Evolutionary conservation across 2,888 invertebrate genomes (phyloP).

Genomic region (Melikaiella ostensackeni): DNA sequence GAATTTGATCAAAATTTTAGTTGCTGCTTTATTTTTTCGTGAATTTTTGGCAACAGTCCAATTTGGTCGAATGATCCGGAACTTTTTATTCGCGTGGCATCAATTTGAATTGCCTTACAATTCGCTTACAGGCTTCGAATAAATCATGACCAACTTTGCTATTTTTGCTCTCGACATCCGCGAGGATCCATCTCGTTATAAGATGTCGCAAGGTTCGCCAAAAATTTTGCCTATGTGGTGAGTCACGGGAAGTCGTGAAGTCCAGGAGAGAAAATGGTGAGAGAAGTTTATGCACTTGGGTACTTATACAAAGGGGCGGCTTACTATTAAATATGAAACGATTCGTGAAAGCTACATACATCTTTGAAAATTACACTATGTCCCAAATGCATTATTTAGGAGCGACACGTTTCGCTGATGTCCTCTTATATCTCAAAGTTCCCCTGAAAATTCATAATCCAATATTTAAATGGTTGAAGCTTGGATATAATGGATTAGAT

Average conservation of each 20-base stretch:
- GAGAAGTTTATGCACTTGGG: conserved; percentile 8
- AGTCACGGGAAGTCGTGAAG: conserved; percentile 25
- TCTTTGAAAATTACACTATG: not conserved
- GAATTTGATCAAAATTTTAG: not conserved
- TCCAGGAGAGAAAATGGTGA: conserved; percentile 9
- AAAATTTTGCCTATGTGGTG: conserved; percentile 12
- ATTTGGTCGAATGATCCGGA: conserved; percentile 2
- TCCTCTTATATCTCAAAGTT: not conserved
- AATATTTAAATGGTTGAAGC: too few relatives aligned
- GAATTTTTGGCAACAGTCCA: not conserved
- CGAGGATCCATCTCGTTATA: conserved; percentile 26
- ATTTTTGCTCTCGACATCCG: conserved; percentile 36
- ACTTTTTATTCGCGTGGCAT: conserved; percentile 17
- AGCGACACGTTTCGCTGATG: not conserved
- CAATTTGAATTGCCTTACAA: conserved; percentile 24
- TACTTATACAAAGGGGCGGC: not conserved
- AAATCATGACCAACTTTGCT: conserved; percentile 29
- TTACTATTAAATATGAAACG: not conserved
- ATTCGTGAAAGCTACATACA: not conserved
- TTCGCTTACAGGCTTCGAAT: conserved; percentile 17
- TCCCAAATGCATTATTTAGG: not conserved
- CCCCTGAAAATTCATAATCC: too few relatives aligned
- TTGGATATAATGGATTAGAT: too few relatives aligned
- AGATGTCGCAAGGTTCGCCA: conserved; percentile 22
- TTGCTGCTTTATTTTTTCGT: not conserved